A percentile compares a stretch with the other conserved stretches of the same genome.
Evolutionary conservation across 1,140 invertebrate genomes (phyloP).

Genomic region (Fopius arisanus): DNA sequence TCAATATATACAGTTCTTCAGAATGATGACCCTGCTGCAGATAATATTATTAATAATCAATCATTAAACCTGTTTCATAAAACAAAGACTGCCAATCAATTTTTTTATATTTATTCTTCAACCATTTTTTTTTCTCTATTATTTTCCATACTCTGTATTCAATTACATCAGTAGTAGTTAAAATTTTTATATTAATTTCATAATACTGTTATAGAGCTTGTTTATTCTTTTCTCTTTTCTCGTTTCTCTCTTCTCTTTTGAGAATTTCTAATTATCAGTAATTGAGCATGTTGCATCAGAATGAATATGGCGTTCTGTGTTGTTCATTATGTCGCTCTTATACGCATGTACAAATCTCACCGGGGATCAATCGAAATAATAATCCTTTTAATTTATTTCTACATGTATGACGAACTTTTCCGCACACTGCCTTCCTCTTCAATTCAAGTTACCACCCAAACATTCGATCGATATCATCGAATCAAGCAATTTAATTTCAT

Average conservation of each 20-base stretch:
- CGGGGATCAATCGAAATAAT: conserved; percentile 2
- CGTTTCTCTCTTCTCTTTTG: conserved; percentile 5
- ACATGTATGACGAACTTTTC: neutral
- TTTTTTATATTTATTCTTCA: conserved; percentile 27
- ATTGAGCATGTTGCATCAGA: conserved; percentile 33
- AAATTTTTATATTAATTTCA: conserved; percentile 25
- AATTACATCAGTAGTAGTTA: conserved; percentile 30
- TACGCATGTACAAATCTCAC: neutral
- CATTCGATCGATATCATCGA: conserved; percentile 13
- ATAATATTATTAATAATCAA: too few species aligned
- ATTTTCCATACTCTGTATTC: conserved; percentile 15
- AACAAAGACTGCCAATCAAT: conserved; percentile 14
- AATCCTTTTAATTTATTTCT: neutral
- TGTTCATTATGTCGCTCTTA: conserved; percentile 3
- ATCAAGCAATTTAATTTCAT: conserved; percentile 11
- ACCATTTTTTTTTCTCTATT: conserved; percentile 21
- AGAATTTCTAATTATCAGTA: conserved; percentile 30
- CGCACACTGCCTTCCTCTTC: neutral
- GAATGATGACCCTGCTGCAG: too few species aligned
- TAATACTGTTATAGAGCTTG: conserved; percentile 30
- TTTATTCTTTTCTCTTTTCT: neutral
- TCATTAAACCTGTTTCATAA: neutral
- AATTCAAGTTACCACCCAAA: neutral
- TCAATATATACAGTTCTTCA: too few species aligned
- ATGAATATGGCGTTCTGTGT: conserved; percentile 26